These are phyloP conservation scores for Lissocephala sabroskyi DNA, from an alignment of 2,888 invertebrate species.

Conservation along the genomic window DNA sequence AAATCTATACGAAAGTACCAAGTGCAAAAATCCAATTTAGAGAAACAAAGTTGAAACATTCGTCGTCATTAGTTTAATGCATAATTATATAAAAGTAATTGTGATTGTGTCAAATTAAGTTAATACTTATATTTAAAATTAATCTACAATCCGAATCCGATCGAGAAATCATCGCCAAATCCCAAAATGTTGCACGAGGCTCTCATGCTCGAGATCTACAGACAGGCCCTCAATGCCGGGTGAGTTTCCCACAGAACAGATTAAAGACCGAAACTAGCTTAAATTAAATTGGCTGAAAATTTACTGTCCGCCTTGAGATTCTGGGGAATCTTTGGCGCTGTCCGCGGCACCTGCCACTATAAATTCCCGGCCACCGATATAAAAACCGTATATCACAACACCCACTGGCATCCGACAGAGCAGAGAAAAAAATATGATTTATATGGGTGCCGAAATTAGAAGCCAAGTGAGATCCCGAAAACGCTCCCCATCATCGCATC, in stretches of 20 bases:
- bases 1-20: conserved; percentile 62
- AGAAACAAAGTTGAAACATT: conserved; percentile 17
- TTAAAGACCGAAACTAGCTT: not conserved
- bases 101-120: conserved; percentile 52
- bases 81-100: conserved; percentile 1
- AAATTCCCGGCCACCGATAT: conserved; percentile 35
- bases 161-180: conserved; percentile 65
- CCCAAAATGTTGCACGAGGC: conserved; percentile 71
- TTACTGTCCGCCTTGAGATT: conserved; percentile 1
- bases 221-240: conserved; percentile 71
- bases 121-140: conserved; percentile 24
- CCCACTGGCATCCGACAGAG: not conserved
- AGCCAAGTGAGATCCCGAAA: not conserved
- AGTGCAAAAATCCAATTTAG: conserved; percentile 52
- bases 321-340: conserved; percentile 23
- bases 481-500: too few species aligned
- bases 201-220: conserved; percentile 71
- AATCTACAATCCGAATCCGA: too few species aligned
- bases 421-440: conserved; percentile 41
- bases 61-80: conserved; percentile 4
- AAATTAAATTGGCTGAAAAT: too few species aligned
- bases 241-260: conserved; percentile 41
- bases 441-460: too few species aligned
- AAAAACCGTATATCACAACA: conserved; percentile 36
- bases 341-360: conserved; percentile 48